Base-by-base conservation (phyloP, 2,113 vertebrate species). In the Nothoprocta perdicaria region DNA sequence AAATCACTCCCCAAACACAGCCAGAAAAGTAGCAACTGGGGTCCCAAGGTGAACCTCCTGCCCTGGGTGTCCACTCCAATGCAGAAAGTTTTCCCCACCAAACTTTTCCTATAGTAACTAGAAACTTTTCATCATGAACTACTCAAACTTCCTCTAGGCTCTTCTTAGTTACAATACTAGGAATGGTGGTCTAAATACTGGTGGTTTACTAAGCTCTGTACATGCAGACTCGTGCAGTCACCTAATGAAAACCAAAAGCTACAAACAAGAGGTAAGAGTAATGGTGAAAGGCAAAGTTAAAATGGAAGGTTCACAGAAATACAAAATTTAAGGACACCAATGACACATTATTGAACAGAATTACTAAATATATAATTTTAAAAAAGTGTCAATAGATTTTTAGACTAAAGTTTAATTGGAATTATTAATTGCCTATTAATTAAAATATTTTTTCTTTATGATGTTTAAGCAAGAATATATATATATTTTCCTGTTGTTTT, bases 111-210 rank as follows among this genome's bases (percentile, higher is more conserved):
- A 43, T 3, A 68, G 11, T 24, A 68, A 15, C 29, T 63, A 45
- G 40, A 40, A 63, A 23, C 16, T 45, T 74, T 40, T 12, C 6
- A 35, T 11, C 38, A 52, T 12, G 24, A n/a, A 3, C 29, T 74
- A 3, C 14, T 68, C 40, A 73, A 27, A 38, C 8, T 78, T 10
- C 10, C 2, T 84, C 0, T 48, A 21, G 24, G 8, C 21, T n/a
- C 22, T 17, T 68, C 3, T 8, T 80, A 4, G 2, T 35, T 57
- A 45, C 0, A 2, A 10, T 58, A 27, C 8, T 57, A 6, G 12
- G 61, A 9, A 6, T 6, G 4, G 21, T 52, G 40, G 11, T 31
- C 29, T 53, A 18, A 8, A 1, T 45, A 19, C 8, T 45, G 67
- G 19, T 27, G 46, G 31, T 18, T 41, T 21, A 11, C 26, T 22